Evolutionary conservation across 2,113 vertebrate species (phyloP), one percentile per base, ranked within the genome.

Genomic region (Gadus chalcogrammus): DNA sequence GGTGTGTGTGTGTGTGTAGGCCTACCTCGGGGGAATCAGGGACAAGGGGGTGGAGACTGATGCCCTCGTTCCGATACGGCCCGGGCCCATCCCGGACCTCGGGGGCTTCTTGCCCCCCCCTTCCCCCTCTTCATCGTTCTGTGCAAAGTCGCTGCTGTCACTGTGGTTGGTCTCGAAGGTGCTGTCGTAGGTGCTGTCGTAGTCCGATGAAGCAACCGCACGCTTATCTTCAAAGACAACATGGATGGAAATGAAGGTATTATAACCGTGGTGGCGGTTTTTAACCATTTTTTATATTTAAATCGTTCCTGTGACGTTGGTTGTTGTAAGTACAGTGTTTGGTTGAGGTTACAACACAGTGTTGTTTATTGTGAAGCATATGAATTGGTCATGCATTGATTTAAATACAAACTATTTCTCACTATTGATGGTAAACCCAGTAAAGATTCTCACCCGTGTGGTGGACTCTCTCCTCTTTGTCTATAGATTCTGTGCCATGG

Each of bases 121-220:
- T 1, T 95, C 94, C 0, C 87, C 64, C 53, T 98, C 95, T 0
- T 98, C 96, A 0, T 98, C 94, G 0, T 95, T 96, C 82, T 95
- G 96, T 59, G 95, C 88, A 18, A 97, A 95, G 82, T 98, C 95
- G 0, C 96, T 98, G 93, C 95, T 94, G 81, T 98, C 95, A 20
- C 96, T 99, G 93, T 98, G 95, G 88, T 97, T 99, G 88, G 95
- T 96, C 91, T 98, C 93, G 11, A 92, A 91, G 68, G 91, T 93
- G 87, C 91, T 92, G 89, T 98, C 93, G 3, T 92, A 91, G 69
- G 91, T 93, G 88, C 91, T 92, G 88, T 94, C 97, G 1, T 96
- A 98, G 85, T 98, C 96, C 58, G 97, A 98, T 11, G 95, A 97
- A 48, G 93, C 89, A 68, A 95, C 91, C 0, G 84, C 91, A 1